phyloP scores from a whole-genome alignment of 2,797 vertebrate genomes.

The Iguana delicatissima region DNA sequence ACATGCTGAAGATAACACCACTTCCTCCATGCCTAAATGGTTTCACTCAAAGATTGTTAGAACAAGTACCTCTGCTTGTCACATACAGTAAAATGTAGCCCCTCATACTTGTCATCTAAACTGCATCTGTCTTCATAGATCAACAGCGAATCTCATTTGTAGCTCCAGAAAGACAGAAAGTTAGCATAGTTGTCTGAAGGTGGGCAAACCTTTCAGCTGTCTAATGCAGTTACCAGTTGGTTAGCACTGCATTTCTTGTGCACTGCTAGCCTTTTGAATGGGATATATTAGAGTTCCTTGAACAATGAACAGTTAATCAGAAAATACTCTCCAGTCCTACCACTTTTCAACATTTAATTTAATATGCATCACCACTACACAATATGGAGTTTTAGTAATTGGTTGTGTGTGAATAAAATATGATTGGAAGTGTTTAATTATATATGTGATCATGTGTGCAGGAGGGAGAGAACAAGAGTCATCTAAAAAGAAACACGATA shows the following conservation, averaged over 20 bases:
- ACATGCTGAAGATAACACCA: slow-evolving; percentile 1
- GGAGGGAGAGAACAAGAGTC: slow-evolving; percentile 53
- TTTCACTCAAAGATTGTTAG: not conserved
- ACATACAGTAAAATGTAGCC: not conserved
- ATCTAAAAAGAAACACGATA: slow-evolving; percentile 51
- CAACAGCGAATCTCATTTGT: not conserved
- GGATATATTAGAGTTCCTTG: not conserved
- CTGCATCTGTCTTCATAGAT: not conserved
- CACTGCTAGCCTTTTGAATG: not conserved
- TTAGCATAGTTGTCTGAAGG: not conserved
- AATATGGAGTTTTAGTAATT: slow-evolving; percentile 49
- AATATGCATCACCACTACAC: slow-evolving; percentile 37
- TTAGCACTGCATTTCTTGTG: not conserved
- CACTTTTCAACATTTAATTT: slow-evolving; percentile 44
- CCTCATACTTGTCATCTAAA: not conserved
- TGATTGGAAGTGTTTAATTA: slow-evolving; percentile 63
- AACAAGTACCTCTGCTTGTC: not conserved
- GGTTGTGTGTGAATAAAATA: slow-evolving; percentile 61
- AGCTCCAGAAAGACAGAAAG: not conserved
- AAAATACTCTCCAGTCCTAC: slow-evolving; percentile 26
- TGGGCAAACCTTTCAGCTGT: rapidly evolving
- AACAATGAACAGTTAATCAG: slow-evolving; percentile 2
- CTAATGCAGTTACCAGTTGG: not conserved
- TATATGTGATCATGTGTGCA: slow-evolving; percentile 40
- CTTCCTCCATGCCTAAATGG: not conserved